phyloP scores from a whole-genome alignment of 2,888 invertebrate genomes.

The Phlogophora meticulosa region DNA sequence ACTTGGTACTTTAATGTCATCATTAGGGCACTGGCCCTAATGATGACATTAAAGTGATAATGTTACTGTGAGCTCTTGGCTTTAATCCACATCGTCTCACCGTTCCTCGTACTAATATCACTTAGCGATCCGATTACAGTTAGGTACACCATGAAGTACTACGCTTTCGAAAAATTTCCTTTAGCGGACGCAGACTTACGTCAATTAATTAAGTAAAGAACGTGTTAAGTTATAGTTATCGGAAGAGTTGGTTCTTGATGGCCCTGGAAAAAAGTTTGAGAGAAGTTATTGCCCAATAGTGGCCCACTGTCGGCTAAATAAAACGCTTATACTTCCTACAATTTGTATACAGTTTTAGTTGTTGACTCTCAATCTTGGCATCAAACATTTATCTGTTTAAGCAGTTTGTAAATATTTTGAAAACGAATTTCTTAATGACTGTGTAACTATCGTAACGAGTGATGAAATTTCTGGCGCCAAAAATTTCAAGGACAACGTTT shows the following conservation, averaged over 20 bases:
- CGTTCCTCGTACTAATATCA: constrained; percentile 33
- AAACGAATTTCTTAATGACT: constrained; percentile 16
- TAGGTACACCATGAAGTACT: neutral
- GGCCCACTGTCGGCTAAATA: no score
- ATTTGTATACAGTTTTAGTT: no score
- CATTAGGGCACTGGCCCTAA: no score
- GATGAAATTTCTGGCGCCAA: constrained; percentile 18
- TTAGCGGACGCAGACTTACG: neutral
- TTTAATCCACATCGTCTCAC: constrained; percentile 27
- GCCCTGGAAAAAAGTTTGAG: no score
- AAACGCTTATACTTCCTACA: no score
- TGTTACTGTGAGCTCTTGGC: constrained; percentile 18
- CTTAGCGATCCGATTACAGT: constrained; percentile 24
- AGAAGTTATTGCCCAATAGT: no score
- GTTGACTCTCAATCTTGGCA: neutral
- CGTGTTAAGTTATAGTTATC: no score
- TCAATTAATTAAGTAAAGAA: no score
- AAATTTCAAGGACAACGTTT: constrained; percentile 10
- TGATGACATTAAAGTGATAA: no score
- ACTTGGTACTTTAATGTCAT: constrained; percentile 31
- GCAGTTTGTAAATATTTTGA: constrained; percentile 13
- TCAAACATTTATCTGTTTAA: neutral
- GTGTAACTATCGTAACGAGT: constrained; percentile 13
- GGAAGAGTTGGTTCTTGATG: no score
- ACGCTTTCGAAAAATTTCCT: constrained; percentile 2